Evolutionary conservation across 2,888 invertebrate genomes (phyloP), one percentile per base, ranked within the genome.

Genomic region (Caenorhabditis wallacei): DNA sequence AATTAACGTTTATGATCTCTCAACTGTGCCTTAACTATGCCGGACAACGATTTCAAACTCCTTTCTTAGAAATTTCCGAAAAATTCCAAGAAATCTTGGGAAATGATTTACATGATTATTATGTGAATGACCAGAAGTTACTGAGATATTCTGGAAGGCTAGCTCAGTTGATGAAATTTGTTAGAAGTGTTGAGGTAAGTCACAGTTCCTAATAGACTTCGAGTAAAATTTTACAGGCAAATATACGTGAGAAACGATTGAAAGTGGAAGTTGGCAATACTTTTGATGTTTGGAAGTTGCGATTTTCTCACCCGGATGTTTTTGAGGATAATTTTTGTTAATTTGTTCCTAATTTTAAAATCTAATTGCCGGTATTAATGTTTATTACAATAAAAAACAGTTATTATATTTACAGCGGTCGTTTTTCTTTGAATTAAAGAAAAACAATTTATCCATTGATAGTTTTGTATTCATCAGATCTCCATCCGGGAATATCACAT

Each of bases 281-380:
- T 24, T 84, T 85, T 68, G 76, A 85, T 35, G 81, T 85, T 7
- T 84, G 79, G 63, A 84, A 80, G 37, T 46, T 84, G 26, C 80
- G 80, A 20, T 54, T 84, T 13, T 66, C 64, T 11, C 83, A 83
- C 69, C 61, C 72, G 11, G 51, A 71, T 51, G 59, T 59, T 8
- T 71, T 71, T 37, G 18, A 51, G 11, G 71, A 71, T 51, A 71
- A 71, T 51, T 61, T 57, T 4, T 57, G 57, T 70, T 70, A 54
- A 70, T 11, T 10, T 10, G 4, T 35, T 35, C 10, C 5, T 7
- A 35, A 35, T 35, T 35, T 35, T 35, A 35, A n/a, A n/a, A n/a
- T n/a, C n/a, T n/a, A n/a, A n/a, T n/a, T n/a, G n/a, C n/a, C n/a
- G n/a, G n/a, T n/a, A n/a, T n/a, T n/a, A n/a, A n/a, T n/a, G n/a